Percentiles rank a stretch among this genome's conserved stretches.
phyloP scores from a whole-genome alignment of 2,113 vertebrate genomes.

The Xenus cinereus region DNA sequence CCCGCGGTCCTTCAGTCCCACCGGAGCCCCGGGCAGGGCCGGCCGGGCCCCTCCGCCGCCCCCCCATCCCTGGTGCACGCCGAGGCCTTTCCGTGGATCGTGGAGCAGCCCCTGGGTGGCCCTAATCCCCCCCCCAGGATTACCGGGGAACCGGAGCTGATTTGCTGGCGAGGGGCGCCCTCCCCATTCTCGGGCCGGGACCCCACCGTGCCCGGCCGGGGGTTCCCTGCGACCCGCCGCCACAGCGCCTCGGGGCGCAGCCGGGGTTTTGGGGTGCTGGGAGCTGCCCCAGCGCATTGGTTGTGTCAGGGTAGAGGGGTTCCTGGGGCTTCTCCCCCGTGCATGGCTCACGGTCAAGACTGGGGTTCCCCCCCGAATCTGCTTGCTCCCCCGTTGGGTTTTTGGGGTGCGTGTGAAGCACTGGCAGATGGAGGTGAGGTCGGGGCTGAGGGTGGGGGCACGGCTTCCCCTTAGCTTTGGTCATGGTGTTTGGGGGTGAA shows the following conservation, averaged over 20 bases:
- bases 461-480: not conserved
- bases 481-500: not conserved
- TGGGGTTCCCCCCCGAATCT: not conserved
- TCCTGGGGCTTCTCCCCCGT: rapidly evolving
- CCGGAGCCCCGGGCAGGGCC: not conserved
- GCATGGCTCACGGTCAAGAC: not conserved
- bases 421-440: not conserved
- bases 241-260: not conserved
- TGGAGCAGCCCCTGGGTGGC: not conserved
- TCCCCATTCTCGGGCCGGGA: not conserved
- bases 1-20: not conserved
- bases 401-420: not conserved
- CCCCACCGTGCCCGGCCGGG: not conserved
- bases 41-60: not conserved
- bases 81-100: not conserved
- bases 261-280: not conserved
- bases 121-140: conserved; percentile 43
- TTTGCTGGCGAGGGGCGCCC: not conserved
- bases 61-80: not conserved
- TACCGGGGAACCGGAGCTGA: conserved; percentile 48
- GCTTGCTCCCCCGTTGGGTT: no score
- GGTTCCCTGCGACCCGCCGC: not conserved
- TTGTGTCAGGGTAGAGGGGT: no score
- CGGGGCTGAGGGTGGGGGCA: not conserved
- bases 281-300: no score